phyloP scores from a whole-genome alignment of 2,797 vertebrate species.

The Microctenopoma lineatum region DNA sequence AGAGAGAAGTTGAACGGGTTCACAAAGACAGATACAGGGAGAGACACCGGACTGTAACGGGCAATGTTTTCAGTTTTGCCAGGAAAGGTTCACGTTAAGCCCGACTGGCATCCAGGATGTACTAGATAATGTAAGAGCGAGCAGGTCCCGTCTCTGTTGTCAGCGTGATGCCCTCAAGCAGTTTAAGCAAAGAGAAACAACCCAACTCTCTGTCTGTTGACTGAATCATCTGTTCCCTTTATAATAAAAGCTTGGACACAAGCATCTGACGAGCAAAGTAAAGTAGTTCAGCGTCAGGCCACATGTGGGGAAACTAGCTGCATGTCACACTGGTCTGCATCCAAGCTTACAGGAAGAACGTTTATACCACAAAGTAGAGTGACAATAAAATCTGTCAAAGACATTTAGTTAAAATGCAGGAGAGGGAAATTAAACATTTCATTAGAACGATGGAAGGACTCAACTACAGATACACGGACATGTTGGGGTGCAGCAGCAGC shows the following conservation, averaged over 20 bases:
- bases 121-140: conserved; percentile 1
- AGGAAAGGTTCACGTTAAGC: too few relatives aligned
- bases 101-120: background rate
- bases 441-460: background rate
- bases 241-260: too few relatives aligned
- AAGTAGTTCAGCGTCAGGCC: conserved; percentile 54
- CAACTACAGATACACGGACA: background rate
- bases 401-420: background rate
- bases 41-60: background rate
- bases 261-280: conserved; percentile 14
- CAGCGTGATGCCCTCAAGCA: background rate
- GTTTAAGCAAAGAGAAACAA: too few relatives aligned
- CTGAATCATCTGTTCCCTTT: conserved; percentile 59
- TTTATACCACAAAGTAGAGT: background rate
- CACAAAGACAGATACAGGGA: too few relatives aligned
- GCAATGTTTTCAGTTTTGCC: background rate
- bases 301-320: conserved; percentile 37
- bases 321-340: conserved; percentile 1
- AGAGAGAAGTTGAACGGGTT: too few relatives aligned
- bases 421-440: background rate
- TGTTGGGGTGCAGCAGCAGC: background rate
- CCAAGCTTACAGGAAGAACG: background rate
- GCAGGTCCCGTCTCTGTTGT: conserved; percentile 23
- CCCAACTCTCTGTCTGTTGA: background rate
- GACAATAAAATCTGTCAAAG: conserved; percentile 2